Evolutionary conservation across 2,888 invertebrate species (phyloP).

Genomic region (Hedychridium roseum): DNA sequence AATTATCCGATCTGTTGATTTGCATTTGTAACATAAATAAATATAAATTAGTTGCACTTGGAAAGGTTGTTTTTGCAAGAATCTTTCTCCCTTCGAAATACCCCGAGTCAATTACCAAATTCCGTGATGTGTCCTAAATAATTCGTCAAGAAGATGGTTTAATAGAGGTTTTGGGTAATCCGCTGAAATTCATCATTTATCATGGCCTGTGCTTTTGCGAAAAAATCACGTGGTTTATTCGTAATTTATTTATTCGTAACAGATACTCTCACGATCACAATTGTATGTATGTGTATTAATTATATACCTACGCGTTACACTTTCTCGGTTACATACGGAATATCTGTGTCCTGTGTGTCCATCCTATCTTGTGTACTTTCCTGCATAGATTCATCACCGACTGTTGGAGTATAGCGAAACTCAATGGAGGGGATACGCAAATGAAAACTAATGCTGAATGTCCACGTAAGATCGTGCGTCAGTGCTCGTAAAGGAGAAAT

Average conservation of each 20-base stretch:
- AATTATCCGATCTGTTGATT: too few relatives aligned
- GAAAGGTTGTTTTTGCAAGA: too few relatives aligned
- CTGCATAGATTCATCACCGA: too few relatives aligned
- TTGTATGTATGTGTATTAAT: slow-evolving; percentile 33
- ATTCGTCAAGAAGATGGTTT: too few relatives aligned
- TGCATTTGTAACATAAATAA: slow-evolving; percentile 54
- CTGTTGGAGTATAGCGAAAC: background rate
- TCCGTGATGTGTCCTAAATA: too few relatives aligned
- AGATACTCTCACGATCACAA: slow-evolving; percentile 55
- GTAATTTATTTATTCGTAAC: slow-evolving; percentile 49
- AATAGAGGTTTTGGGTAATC: too few relatives aligned
- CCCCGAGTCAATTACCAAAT: too few relatives aligned
- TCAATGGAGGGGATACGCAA: background rate
- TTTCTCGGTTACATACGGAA: slow-evolving; percentile 47
- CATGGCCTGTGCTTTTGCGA: slow-evolving; percentile 22
- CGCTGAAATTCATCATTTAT: background rate
- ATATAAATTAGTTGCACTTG: slow-evolving; percentile 17
- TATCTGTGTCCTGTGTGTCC: slow-evolving; percentile 23
- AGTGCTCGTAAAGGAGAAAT: too few relatives aligned
- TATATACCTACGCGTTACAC: slow-evolving; percentile 40
- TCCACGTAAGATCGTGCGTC: too few relatives aligned
- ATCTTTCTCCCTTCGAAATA: too few relatives aligned
- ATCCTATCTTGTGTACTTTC: too few relatives aligned
- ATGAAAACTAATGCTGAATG: background rate
- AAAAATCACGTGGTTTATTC: slow-evolving; percentile 49